Conservation (phyloP, 2,888 invertebrate genomes). For the Philhelius pedissequus region DNA sequence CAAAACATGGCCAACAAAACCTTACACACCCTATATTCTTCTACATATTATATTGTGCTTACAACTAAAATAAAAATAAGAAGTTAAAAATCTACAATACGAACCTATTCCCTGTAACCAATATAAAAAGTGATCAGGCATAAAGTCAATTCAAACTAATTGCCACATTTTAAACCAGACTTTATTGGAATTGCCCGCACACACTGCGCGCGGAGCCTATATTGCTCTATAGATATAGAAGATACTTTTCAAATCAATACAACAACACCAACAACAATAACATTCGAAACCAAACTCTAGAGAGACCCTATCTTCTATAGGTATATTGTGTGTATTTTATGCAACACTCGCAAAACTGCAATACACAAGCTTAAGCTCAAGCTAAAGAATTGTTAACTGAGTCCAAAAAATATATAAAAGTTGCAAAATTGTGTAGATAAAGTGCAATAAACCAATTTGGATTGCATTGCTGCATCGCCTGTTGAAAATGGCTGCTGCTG, state of each 20-base stretch:
- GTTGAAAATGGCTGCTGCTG: constrained; percentile 28
- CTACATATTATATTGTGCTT: neutral
- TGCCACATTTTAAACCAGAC: constrained; percentile 67
- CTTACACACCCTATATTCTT: constrained; percentile 4
- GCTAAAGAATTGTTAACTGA: constrained; percentile 45
- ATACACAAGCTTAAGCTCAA: neutral
- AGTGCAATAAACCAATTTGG: constrained; percentile 63
- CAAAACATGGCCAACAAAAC: too few relatives aligned
- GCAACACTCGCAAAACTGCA: neutral
- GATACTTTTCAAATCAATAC: too few relatives aligned
- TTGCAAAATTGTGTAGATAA: constrained; percentile 62
- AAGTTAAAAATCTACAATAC: neutral
- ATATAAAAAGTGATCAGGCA: constrained; percentile 67
- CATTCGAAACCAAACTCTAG: neutral
- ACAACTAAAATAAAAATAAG: neutral
- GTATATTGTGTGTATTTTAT: neutral
- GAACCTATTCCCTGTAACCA: constrained; percentile 21
- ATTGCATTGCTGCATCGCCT: constrained; percentile 53
- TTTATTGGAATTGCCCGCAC: constrained; percentile 63
- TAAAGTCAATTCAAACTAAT: constrained; percentile 68
- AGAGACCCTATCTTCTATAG: neutral
- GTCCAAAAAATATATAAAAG: constrained; percentile 48
- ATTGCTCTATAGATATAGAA: too few relatives aligned
- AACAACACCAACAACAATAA: neutral
- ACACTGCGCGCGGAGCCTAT: neutral